Evolutionary conservation across 92 coral and sea anemone genomes (phyloP).

Genomic region (Umimayanthus chanpuru): DNA sequence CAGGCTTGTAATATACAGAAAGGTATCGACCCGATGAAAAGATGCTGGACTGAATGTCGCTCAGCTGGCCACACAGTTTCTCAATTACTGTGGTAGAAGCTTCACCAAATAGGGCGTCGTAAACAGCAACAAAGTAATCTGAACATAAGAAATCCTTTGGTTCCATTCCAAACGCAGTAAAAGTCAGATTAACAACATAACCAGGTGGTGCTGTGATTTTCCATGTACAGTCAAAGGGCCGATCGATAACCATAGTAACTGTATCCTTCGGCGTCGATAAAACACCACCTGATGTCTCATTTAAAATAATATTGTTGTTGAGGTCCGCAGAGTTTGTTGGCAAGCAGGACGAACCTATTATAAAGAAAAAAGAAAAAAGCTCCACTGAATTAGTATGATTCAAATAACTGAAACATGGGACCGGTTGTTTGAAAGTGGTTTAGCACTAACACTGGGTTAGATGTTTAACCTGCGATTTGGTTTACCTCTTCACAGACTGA

Average conservation of each 20-base stretch:
- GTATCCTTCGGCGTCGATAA: conserved; percentile 12
- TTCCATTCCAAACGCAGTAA: background rate
- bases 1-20: conserved; percentile 19
- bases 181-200: conserved; percentile 1
- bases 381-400: background rate
- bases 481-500: too few relatives aligned
- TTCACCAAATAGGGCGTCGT: conserved; percentile 23
- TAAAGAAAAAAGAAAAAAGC: background rate
- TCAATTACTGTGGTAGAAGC: background rate
- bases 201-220: conserved; percentile 29
- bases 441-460: too few relatives aligned
- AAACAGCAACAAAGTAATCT: conserved; percentile 7
- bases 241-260: background rate
- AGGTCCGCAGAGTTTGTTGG: conserved; percentile 33
- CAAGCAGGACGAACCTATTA: conserved; percentile 21
- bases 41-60: background rate
- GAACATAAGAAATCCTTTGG: background rate
- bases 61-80: background rate
- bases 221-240: conserved; percentile 25
- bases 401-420: background rate
- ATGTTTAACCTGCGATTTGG: too few relatives aligned
- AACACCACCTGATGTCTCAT: conserved; percentile 2
- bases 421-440: too few relatives aligned
- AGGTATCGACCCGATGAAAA: conserved; percentile 26
- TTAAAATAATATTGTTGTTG: conserved; percentile 24